A percentile compares a stretch with the other conserved stretches of the same genome.
Evolutionary conservation across 2,113 vertebrate species (phyloP).

Genomic region (Peromyscus maniculatus): DNA sequence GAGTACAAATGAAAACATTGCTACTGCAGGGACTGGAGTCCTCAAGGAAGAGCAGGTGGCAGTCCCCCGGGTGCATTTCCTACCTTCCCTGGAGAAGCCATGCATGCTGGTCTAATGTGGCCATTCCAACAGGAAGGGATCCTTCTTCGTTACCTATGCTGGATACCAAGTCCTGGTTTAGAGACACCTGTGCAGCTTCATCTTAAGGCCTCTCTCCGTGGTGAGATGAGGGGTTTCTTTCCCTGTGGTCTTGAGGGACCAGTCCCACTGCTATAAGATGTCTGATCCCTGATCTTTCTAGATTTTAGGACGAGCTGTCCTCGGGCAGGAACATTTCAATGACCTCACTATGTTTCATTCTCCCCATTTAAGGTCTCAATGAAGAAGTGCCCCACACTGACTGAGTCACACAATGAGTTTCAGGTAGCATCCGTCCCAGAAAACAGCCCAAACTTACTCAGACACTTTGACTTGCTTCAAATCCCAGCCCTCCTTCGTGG

Average conservation of each 20-base stretch:
- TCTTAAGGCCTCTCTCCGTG: background rate
- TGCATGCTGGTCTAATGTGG: background rate
- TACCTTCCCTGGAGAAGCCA: background rate
- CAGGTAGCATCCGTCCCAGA: background rate
- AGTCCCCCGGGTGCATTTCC: background rate
- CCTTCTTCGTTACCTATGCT: background rate
- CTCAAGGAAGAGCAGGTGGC: too few relatives aligned
- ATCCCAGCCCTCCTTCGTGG: background rate
- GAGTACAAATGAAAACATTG: background rate
- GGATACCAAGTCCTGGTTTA: background rate
- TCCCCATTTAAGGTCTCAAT: background rate
- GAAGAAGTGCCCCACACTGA: background rate
- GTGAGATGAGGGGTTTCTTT: background rate
- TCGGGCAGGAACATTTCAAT: background rate
- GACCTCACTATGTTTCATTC: background rate
- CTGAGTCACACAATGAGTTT: background rate
- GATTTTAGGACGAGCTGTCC: background rate
- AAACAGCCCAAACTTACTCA: background rate
- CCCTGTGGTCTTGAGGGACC: background rate
- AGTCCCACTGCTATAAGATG: background rate
- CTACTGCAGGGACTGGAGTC: background rate
- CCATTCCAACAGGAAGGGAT: background rate
- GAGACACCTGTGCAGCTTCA: background rate
- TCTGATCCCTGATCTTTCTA: background rate
- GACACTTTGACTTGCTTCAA: background rate